phyloP scores from a whole-genome alignment of 2,888 invertebrate species.

The Hipparchia sbordonii region DNA sequence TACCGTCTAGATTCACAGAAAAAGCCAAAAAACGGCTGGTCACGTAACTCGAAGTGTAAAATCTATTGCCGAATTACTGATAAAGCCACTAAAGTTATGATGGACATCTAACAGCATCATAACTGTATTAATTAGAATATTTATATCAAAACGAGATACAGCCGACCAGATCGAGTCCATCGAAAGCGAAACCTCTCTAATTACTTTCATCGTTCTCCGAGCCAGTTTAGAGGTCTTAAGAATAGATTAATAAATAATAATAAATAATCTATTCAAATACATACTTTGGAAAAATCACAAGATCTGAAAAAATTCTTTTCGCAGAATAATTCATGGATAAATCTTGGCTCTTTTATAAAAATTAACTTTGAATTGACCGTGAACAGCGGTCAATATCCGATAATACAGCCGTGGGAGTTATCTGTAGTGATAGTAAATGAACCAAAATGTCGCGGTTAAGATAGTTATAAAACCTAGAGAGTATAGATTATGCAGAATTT shows the following conservation, averaged over 20 bases:
- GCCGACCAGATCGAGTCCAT: conserved; percentile 55
- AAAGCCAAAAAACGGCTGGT: too few species aligned
- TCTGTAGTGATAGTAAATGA: conserved; percentile 45
- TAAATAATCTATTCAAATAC: not conserved
- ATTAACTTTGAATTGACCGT: conserved; percentile 24
- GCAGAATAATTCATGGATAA: not conserved
- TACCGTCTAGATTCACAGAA: too few species aligned
- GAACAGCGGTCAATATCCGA: conserved; percentile 52
- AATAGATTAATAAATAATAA: conserved; percentile 11
- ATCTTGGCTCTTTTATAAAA: not conserved
- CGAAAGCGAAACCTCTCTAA: conserved; percentile 70
- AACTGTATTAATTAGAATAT: conserved; percentile 30
- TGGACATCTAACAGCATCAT: conserved; percentile 23
- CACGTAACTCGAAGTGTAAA: not conserved
- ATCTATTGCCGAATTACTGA: not conserved
- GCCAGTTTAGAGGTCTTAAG: conserved; percentile 35
- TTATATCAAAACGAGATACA: conserved; percentile 31
- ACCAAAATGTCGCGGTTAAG: conserved; percentile 39
- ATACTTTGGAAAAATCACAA: too few species aligned
- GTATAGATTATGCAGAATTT: too few species aligned
- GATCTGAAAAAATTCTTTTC: not conserved
- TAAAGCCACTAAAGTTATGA: not conserved
- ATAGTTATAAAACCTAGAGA: not conserved
- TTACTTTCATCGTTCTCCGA: conserved; percentile 68
- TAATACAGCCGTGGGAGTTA: conserved; percentile 47